Evolutionary conservation across 2,888 invertebrate species (phyloP).

Genomic region (Folsomia manolachei): DNA sequence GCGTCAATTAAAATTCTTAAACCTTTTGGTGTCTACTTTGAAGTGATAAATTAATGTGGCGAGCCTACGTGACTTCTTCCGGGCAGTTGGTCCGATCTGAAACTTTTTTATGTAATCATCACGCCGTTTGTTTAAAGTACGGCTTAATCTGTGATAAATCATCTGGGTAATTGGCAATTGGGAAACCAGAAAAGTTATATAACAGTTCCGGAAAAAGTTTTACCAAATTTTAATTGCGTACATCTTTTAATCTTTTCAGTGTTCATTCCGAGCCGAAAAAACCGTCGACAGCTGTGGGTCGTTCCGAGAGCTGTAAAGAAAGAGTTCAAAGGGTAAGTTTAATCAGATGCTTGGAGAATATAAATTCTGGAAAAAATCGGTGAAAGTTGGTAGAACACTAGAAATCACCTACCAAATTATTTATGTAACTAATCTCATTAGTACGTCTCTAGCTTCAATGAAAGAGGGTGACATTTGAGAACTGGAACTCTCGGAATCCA

Average conservation of each 20-base stretch:
- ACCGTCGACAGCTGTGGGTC: slow-evolving; percentile 57
- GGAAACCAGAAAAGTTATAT: too few species aligned
- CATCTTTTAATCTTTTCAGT: too few species aligned
- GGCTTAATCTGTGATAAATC: slow-evolving; percentile 42
- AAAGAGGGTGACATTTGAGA: background rate
- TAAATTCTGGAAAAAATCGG: background rate
- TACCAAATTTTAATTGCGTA: too few species aligned
- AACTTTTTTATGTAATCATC: slow-evolving; percentile 44
- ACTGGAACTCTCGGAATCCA: background rate
- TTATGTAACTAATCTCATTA: background rate
- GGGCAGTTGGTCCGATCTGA: slow-evolving; percentile 42
- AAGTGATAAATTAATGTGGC: slow-evolving; percentile 44
- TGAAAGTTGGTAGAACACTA: too few species aligned
- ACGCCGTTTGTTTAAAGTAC: slow-evolving; percentile 46
- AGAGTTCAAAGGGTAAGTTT: slow-evolving; percentile 58
- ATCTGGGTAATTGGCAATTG: slow-evolving; percentile 29
- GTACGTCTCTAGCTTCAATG: background rate
- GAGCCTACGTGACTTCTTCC: slow-evolving; percentile 44
- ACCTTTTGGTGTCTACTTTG: too few species aligned
- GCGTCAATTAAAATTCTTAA: too few species aligned
- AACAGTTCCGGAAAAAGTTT: background rate
- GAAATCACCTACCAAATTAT: too few species aligned
- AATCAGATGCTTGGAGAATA: too few species aligned
- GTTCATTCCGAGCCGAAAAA: slow-evolving; percentile 52
- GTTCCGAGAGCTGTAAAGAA: slow-evolving; percentile 73